Evolutionary conservation across 2,797 vertebrate species (phyloP), one percentile per base, ranked within the genome.

Genomic region (Monodelphis domestica): DNA sequence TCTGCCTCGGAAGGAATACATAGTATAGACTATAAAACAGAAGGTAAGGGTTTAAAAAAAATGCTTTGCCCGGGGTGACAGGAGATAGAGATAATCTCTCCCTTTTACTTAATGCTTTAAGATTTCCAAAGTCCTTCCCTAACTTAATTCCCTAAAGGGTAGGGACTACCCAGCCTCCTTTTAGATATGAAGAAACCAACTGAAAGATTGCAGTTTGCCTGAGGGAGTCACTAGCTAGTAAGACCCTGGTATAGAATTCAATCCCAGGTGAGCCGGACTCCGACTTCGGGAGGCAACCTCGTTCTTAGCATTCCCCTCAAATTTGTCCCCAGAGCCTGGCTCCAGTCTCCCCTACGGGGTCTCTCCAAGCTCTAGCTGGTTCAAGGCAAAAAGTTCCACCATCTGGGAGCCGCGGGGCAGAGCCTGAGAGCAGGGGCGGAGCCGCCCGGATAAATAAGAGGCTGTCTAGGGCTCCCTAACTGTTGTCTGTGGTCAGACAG

Each of bases 401-500:
- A n/a, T n/a, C 52, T 56, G 84, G 0, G 63, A 0, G 54, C n/a
- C n/a, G n/a, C n/a, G 84, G 93, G 95, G 94, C 88, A 92, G 89
- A 63, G 59, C 38, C 91, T 87, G 0, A 29, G 21, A 11, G 30
- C 57, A 33, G 57, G 29, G 11, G 57, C 57, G 0, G 57, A 10
- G 52, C 30, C 14, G 30, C 26, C 4, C 87, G 91, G 54, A 6
- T n/a, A n/a, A n/a, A n/a, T 92, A 33, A 54, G 7, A 10, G 21
- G 26, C 17, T 10, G 30, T 0, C 30, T 30, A 0, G 53, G 4
- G n/a, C n/a, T n/a, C n/a, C n/a, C n/a, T n/a, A n/a, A n/a, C n/a
- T n/a, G n/a, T n/a, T n/a, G n/a, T n/a, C n/a, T n/a, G n/a, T 12
- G 0, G 26, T 1, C 5, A 0, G 9, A 0, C 38, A 53, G 53